Conservation (phyloP, 2,888 invertebrate genomes). For the Amaurobius ferox region DNA sequence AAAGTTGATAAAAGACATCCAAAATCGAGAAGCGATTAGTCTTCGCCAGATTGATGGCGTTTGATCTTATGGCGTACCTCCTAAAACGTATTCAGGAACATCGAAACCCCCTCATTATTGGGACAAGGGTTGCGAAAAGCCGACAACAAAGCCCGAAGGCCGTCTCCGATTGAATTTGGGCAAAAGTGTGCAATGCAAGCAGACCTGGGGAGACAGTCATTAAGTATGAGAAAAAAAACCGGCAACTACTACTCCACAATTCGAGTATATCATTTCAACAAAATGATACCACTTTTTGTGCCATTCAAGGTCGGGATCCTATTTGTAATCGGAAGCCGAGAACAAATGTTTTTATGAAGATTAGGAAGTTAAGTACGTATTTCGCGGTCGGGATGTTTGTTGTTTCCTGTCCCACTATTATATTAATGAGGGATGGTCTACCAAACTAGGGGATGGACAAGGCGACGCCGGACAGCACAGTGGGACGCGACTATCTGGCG, state of each 20-base stretch:
- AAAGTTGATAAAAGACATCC: no score
- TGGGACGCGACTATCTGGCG: background rate
- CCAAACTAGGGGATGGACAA: background rate
- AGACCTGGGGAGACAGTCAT: background rate
- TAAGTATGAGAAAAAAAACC: background rate
- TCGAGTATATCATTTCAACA: background rate
- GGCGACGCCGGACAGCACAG: slow-evolving; percentile 9
- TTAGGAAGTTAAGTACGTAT: slow-evolving; percentile 4
- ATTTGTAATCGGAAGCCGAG: slow-evolving; percentile 15
- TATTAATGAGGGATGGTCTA: slow-evolving; percentile 7
- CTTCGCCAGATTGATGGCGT: no score
- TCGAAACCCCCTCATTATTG: no score
- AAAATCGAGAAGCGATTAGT: no score
- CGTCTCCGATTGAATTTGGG: background rate
- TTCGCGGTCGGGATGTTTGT: background rate
- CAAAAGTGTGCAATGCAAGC: background rate
- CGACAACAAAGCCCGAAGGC: no score
- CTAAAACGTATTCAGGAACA: no score
- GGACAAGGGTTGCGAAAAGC: no score
- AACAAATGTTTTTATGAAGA: slow-evolving; percentile 20
- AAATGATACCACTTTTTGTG: background rate
- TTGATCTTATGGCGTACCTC: no score
- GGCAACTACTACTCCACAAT: background rate
- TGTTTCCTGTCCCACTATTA: background rate
- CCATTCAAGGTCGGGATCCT: background rate